Percentiles rank a stretch among this genome's conserved stretches.
Evolutionary conservation across 2,797 vertebrate genomes (phyloP).

Genomic region (Coregonus sp.): DNA sequence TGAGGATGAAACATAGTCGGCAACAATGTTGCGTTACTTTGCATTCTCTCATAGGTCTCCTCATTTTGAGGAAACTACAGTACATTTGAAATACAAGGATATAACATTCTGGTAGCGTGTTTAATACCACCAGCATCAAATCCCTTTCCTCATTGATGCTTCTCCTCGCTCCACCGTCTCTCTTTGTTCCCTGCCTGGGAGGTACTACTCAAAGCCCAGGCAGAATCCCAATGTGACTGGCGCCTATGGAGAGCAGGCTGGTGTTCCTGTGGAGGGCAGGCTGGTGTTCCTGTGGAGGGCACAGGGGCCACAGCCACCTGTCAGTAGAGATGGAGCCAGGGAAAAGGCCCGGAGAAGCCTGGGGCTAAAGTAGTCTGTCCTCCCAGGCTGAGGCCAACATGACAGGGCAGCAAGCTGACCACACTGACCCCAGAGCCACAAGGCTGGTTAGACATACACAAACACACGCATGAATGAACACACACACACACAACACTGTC

Average conservation of each 20-base stretch:
- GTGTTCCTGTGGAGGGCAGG: conserved; percentile 46
- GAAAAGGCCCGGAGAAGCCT: conserved; percentile 62
- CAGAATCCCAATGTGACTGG: conserved; percentile 55
- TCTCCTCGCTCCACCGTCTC: conserved; percentile 4
- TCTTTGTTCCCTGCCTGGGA: conserved; percentile 32
- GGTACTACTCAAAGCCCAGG: conserved; percentile 50
- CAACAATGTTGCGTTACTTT: neutral
- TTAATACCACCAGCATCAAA: neutral
- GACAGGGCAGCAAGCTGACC: conserved; percentile 55
- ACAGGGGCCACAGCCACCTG: conserved; percentile 53
- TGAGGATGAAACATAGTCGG: neutral
- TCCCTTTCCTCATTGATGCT: conserved; percentile 10
- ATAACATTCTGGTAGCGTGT: neutral
- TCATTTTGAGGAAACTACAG: neutral
- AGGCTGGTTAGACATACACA: conserved; percentile 43
- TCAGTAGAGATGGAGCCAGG: conserved; percentile 52
- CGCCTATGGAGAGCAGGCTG: conserved; percentile 41
- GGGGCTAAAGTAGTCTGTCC: conserved; percentile 67
- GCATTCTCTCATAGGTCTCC: neutral
- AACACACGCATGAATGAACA: neutral
- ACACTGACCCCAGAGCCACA: conserved; percentile 48
- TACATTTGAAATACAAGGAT: neutral
- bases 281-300: conserved; percentile 43
- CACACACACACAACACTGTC: neutral
- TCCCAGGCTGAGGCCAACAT: conserved; percentile 58